These are phyloP conservation scores for Coremacera marginata DNA, from an alignment of 2,888 invertebrate species.

Conservation along the genomic window DNA sequence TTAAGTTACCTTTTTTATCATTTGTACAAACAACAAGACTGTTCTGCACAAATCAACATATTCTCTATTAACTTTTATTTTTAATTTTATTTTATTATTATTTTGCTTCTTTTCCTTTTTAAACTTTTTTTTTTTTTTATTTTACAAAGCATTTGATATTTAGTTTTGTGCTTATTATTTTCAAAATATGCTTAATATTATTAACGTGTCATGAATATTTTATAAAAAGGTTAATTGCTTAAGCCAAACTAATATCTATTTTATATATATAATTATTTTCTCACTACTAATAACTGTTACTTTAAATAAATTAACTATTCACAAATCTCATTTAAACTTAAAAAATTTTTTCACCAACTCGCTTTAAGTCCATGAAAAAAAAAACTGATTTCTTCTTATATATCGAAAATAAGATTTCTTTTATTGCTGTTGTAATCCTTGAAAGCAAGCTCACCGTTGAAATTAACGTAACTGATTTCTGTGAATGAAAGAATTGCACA, in stretches of 20 bases:
- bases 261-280: background rate
- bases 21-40: conserved; percentile 20
- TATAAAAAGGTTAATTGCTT: too few species aligned
- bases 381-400: background rate
- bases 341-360: conserved; percentile 17
- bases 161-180: background rate
- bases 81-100: background rate
- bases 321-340: conserved; percentile 11
- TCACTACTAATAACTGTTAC: conserved; percentile 7
- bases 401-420: too few species aligned
- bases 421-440: conserved; percentile 26
- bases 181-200: background rate
- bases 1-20: background rate
- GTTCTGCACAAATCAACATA: background rate
- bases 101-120: background rate
- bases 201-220: background rate
- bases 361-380: conserved; percentile 1
- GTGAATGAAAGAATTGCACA: conserved; percentile 34
- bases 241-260: background rate
- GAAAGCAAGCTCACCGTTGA: background rate
- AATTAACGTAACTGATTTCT: conserved; percentile 65
- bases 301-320: conserved; percentile 32
- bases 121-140: background rate
- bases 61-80: background rate
- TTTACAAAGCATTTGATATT: conserved; percentile 8